Conservation (phyloP, 1,140 invertebrate genomes). For the Euwallacea fornicatus region DNA sequence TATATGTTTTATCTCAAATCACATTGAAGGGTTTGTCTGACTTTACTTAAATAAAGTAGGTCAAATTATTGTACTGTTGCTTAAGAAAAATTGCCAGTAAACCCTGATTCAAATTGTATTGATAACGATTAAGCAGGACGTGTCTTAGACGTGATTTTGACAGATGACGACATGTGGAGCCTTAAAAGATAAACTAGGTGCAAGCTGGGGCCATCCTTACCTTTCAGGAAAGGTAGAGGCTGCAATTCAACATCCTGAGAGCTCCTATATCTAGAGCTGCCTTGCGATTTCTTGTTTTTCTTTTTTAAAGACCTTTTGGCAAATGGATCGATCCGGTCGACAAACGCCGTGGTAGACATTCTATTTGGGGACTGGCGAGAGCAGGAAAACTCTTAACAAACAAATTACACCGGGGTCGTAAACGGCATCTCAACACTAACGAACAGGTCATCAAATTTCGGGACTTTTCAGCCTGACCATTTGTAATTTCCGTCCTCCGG, state of each 20-base stretch:
- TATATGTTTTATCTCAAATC: too few relatives aligned
- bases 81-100: too few relatives aligned
- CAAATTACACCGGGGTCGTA: constrained; percentile 46
- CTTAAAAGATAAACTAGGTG: constrained; percentile 9
- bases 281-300: constrained; percentile 90
- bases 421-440: constrained; percentile 46
- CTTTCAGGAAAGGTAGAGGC: constrained; percentile 83
- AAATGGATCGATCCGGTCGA: constrained; percentile 93
- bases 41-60: too few relatives aligned
- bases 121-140: too few relatives aligned
- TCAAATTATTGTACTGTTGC: too few relatives aligned
- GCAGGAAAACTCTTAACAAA: constrained; percentile 37
- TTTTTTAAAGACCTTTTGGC: constrained; percentile 90
- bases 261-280: constrained; percentile 86
- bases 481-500: constrained; percentile 21
- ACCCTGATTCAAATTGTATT: too few relatives aligned
- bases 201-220: constrained; percentile 57
- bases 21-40: too few relatives aligned
- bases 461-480: constrained; percentile 45
- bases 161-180: constrained; percentile 19
- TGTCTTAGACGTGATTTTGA: constrained; percentile 13
- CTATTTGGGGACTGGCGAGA: constrained; percentile 34
- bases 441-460: constrained; percentile 45
- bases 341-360: constrained; percentile 84
- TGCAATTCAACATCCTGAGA: constrained; percentile 87